phyloP scores from a whole-genome alignment of 1,140 invertebrate genomes.

The Achatina immaculata region DNA sequence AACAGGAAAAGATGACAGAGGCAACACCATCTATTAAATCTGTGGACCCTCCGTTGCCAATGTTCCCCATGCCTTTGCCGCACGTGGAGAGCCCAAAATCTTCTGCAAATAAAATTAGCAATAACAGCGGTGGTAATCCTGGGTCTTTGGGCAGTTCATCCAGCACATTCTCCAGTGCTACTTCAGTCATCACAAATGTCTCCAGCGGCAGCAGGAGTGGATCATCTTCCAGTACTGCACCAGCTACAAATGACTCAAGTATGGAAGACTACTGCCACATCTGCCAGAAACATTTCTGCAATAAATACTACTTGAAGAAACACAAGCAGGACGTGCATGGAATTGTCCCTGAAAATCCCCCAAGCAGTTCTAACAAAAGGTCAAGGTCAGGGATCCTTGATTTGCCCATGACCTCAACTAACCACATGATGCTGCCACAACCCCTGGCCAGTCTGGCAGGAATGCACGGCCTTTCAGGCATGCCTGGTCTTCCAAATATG shows the following conservation, averaged over 20 bases:
- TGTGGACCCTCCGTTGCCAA: background rate
- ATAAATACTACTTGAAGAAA: constrained; percentile 75
- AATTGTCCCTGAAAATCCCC: constrained; percentile 62
- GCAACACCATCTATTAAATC: background rate
- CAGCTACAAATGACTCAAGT: constrained; percentile 45
- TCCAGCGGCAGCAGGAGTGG: constrained; percentile 38
- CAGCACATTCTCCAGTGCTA: constrained; percentile 32
- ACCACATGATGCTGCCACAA: constrained; percentile 61
- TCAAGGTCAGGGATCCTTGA: constrained; percentile 45
- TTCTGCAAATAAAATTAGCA: constrained; percentile 26
- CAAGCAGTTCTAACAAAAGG: constrained; percentile 55
- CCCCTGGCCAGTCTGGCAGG: constrained; percentile 60
- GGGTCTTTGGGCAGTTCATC: background rate
- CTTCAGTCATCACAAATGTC: constrained; percentile 39
- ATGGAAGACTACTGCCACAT: constrained; percentile 71
- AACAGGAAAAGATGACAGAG: constrained; percentile 6
- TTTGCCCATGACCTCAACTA: constrained; percentile 50
- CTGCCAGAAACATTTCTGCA: constrained; percentile 72
- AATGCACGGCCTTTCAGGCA: constrained; percentile 40
- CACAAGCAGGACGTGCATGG: constrained; percentile 78
- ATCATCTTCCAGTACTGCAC: constrained; percentile 26
- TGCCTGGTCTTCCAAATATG: constrained; percentile 56
- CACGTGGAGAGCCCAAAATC: constrained; percentile 36
- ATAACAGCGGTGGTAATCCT: background rate
- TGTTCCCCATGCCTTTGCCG: constrained; percentile 30